Conservation (phyloP, 2,113 vertebrate species). For the Carassius gibelio region DNA sequence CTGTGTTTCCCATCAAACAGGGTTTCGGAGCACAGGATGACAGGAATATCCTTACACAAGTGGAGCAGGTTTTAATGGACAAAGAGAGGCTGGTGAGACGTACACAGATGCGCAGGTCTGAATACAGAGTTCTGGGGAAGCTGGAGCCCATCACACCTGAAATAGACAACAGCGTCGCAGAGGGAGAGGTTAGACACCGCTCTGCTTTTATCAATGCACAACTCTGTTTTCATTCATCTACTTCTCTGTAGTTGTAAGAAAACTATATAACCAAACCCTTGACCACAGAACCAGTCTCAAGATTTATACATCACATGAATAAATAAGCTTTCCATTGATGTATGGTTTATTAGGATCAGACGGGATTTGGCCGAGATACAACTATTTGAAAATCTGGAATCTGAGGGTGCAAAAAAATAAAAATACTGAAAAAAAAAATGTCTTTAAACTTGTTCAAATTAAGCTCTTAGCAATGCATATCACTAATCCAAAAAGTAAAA, state of each 20-base stretch:
- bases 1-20: conserved; percentile 64
- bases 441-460: no score
- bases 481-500: no score
- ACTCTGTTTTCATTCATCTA: background rate
- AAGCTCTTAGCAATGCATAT: no score
- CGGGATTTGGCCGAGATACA: no score
- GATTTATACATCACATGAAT: no score
- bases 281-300: no score
- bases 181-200: conserved; percentile 51
- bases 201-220: background rate
- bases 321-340: no score
- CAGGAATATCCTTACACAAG: conserved; percentile 86
- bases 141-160: conserved; percentile 51
- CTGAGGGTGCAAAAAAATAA: no score
- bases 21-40: conserved; percentile 81
- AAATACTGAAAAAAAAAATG: no score
- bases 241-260: background rate
- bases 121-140: conserved; percentile 82
- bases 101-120: conserved; percentile 87
- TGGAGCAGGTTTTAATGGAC: conserved; percentile 94
- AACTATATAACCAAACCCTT: background rate
- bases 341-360: no score
- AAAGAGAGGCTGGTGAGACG: conserved; percentile 85
- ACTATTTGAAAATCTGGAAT: no score
- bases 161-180: conserved; percentile 42